These are phyloP conservation scores for Paramormyrops hopkinsi DNA, from an alignment of 2,797 vertebrate genomes.

Conservation along the genomic window DNA sequence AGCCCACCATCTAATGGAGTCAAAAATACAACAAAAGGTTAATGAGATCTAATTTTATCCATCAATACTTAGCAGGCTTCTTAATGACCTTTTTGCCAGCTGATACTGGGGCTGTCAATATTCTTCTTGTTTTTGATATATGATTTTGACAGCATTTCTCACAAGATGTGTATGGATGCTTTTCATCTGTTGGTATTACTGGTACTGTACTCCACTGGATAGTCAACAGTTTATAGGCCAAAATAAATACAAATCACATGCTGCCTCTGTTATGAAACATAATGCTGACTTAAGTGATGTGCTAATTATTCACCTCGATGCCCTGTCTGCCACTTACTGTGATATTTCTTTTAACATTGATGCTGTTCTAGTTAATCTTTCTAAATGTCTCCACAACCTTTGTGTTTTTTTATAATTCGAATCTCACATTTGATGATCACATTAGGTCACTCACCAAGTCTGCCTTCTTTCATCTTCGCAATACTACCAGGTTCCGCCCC, in stretches of 20 bases:
- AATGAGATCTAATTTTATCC: neutral
- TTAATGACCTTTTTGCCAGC: neutral
- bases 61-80: neutral
- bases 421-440: neutral
- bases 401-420: neutral
- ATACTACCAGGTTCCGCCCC: neutral
- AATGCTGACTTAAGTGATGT: neutral
- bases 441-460: neutral
- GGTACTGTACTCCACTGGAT: neutral
- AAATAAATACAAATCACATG: neutral
- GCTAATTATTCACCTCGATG: neutral
- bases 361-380: neutral
- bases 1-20: neutral
- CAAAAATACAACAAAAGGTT: neutral
- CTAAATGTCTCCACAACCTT: neutral
- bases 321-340: neutral
- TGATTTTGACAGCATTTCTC: neutral
- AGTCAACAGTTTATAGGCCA: neutral
- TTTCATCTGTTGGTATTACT: neutral
- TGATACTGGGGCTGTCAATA: neutral
- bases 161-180: neutral
- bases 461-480: neutral
- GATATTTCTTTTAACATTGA: neutral
- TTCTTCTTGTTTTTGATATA: neutral
- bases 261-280: neutral